phyloP scores from a whole-genome alignment of 1,140 invertebrate species.

The Ganaspis sp. region DNA sequence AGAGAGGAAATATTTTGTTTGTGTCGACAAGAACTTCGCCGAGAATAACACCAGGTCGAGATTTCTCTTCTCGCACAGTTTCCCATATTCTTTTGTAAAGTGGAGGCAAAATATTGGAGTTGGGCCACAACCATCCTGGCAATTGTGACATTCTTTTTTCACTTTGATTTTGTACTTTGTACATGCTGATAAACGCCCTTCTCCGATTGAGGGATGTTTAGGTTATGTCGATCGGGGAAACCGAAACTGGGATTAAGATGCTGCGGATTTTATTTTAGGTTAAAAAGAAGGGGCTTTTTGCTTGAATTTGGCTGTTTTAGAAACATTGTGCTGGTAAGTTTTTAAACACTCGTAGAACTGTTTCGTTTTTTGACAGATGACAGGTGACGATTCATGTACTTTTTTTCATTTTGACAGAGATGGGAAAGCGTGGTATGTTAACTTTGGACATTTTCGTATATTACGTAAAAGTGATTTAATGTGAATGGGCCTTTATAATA shows the following conservation, averaged over 20 bases:
- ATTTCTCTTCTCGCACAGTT: constrained; percentile 69
- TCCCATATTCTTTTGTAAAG: constrained; percentile 76
- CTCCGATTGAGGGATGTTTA: constrained; percentile 28
- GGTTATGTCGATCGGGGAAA: background rate
- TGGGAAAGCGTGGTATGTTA: too few relatives aligned
- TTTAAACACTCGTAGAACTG: too few relatives aligned
- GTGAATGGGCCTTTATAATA: too few relatives aligned
- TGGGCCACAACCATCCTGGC: constrained; percentile 75
- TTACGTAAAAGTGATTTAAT: too few relatives aligned
- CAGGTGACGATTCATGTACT: too few relatives aligned
- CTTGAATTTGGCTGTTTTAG: background rate
- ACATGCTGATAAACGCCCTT: constrained; percentile 54
- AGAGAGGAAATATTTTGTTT: constrained; percentile 78
- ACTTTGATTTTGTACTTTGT: constrained; percentile 50
- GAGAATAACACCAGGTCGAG: constrained; percentile 55
- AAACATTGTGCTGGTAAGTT: background rate
- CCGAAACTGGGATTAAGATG: background rate
- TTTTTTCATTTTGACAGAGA: too few relatives aligned
- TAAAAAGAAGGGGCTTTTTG: background rate
- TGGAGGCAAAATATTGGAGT: constrained; percentile 72
- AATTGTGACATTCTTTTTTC: constrained; percentile 68
- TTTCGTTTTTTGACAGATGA: too few relatives aligned
- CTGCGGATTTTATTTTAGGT: background rate
- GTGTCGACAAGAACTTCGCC: constrained; percentile 77
- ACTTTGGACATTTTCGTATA: too few relatives aligned